Percentiles rank a stretch among this genome's conserved stretches.
Evolutionary conservation across 1,140 invertebrate species (phyloP).

Genomic region (Tetragonula clypearis): DNA sequence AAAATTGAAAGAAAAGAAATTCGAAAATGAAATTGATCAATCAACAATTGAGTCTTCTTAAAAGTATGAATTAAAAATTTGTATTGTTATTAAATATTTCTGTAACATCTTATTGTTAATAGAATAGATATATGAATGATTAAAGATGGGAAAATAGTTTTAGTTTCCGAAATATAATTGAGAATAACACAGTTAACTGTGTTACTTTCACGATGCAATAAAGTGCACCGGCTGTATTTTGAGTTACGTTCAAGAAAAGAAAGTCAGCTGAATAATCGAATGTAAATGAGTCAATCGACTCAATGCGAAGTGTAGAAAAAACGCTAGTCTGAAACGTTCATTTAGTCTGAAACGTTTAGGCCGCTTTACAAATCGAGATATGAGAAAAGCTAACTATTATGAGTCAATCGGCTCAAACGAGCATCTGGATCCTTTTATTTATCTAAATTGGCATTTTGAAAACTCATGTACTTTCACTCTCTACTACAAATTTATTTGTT

Average conservation of each 20-base stretch:
- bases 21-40: no score
- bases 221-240: not conserved
- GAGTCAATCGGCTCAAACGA: slow-evolving; percentile 33
- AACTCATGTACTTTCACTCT: not conserved
- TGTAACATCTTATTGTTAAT: not conserved
- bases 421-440: not conserved
- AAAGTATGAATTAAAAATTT: no score
- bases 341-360: slow-evolving; percentile 49
- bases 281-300: slow-evolving; percentile 30
- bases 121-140: not conserved
- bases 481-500: not conserved
- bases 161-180: not conserved
- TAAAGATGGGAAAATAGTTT: not conserved
- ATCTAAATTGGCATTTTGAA: slow-evolving; percentile 5
- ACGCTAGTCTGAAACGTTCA: slow-evolving; percentile 49
- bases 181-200: not conserved
- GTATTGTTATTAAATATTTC: not conserved
- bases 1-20: no score
- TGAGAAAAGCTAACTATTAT: slow-evolving; percentile 18
- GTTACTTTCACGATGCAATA: not conserved
- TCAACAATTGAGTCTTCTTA: no score
- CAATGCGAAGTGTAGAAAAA: not conserved
- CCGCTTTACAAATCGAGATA: slow-evolving; percentile 52
- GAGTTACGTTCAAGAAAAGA: slow-evolving; percentile 4
- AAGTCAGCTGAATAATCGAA: slow-evolving; percentile 36